Conservation (phyloP, 2,797 vertebrate genomes). For the Darevskia mixta region DNA sequence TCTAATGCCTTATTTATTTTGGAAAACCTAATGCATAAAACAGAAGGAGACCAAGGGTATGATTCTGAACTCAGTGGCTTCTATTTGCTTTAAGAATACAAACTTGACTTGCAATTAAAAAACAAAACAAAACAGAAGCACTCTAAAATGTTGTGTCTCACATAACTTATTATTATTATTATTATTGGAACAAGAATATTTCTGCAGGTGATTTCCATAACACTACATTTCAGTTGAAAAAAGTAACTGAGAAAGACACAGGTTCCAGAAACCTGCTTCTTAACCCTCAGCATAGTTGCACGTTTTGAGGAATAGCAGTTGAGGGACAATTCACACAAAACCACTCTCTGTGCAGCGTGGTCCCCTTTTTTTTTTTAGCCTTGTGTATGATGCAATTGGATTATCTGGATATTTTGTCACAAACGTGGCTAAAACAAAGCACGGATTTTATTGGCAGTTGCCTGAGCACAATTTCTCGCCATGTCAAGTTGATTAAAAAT, state of each 20-base stretch:
- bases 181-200: not conserved
- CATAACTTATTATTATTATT: not conserved
- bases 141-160: not conserved
- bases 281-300: not conserved
- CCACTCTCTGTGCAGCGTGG: not conserved
- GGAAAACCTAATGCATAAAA: constrained; percentile 50
- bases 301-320: not conserved
- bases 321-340: not conserved
- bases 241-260: not conserved
- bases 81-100: not conserved
- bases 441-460: not conserved
- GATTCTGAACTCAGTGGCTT: constrained; percentile 21
- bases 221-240: not conserved
- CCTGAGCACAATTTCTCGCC: not conserved
- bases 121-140: no score
- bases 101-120: not conserved
- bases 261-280: not conserved
- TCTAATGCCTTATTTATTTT: constrained; percentile 63
- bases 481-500: not conserved
- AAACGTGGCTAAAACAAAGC: not conserved
- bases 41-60: constrained; percentile 21
- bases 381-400: not conserved
- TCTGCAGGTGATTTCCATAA: not conserved
- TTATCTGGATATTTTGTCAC: not conserved
- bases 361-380: not conserved